A percentile compares a stretch with the other conserved stretches of the same genome.
phyloP scores from a whole-genome alignment of 2,888 invertebrate species.

The Anagyrus pseudococci region DNA sequence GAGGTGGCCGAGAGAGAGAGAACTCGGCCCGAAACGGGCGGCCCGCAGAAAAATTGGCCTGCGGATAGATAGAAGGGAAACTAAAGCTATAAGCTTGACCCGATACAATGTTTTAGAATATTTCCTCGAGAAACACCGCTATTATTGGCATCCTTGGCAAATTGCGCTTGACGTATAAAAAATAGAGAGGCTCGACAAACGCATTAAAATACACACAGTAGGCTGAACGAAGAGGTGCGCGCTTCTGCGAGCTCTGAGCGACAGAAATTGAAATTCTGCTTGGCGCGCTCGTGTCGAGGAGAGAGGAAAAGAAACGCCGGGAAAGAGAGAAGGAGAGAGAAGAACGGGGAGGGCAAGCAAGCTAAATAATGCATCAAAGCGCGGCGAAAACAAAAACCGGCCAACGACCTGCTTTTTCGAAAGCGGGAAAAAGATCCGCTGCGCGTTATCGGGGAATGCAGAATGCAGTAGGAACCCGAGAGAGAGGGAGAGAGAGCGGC shows the following conservation, averaged over 20 bases:
- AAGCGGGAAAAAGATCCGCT: background rate
- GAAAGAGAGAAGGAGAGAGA: background rate
- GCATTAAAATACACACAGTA: too few species aligned
- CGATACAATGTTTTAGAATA: too few species aligned
- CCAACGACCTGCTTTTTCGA: slow-evolving; percentile 11
- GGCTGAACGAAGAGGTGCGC: too few species aligned
- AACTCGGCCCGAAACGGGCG: background rate
- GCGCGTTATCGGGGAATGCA: slow-evolving; percentile 10
- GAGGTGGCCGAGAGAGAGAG: background rate
- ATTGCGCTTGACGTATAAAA: too few species aligned
- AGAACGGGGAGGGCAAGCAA: background rate
- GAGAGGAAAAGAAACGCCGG: background rate
- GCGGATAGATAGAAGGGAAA: background rate
- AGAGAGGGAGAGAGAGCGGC: too few species aligned
- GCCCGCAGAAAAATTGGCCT: slow-evolving; percentile 20
- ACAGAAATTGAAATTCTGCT: too few species aligned
- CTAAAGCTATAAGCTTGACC: too few species aligned
- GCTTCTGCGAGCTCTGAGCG: too few species aligned
- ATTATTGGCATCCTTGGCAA: too few species aligned
- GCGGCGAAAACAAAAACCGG: background rate
- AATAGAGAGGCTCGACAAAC: too few species aligned
- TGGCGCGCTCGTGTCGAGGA: background rate
- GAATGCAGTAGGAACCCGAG: background rate
- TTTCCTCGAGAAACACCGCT: too few species aligned
- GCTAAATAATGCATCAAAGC: background rate